Evolutionary conservation across 2,888 invertebrate genomes (phyloP), one percentile per base, ranked within the genome.

Genomic region (Aplocera efformata): DNA sequence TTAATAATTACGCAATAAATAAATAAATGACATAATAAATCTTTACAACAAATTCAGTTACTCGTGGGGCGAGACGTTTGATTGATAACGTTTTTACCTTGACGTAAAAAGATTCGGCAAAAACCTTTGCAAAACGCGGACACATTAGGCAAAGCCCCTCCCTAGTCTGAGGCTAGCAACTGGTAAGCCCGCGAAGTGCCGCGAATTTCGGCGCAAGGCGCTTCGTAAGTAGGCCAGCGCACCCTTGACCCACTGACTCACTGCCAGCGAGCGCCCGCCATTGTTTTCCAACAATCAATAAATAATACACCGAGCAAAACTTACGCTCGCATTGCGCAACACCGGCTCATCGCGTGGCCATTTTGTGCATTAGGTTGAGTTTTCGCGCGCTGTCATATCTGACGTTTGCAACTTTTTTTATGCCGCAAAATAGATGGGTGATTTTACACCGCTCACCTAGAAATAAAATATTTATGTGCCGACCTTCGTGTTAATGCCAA

Each of bases 261-360:
- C 80, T 86, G 82, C 77, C 84, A 76, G 78, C 77, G 67, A 71
- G 72, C 76, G 76, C 75, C 71, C 75, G 79, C 84, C 81, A 85
- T 86, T 85, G 85, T 86, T 84, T 83, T 83, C 80, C 79, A 83
- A 85, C 85, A 84, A 86, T 86, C 85, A 85, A 86, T 86, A 86
- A 83, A 82, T 83, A 86, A 82, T 84, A 83, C 78, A 75, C 76
- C 63, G 72, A 70, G 74, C 72, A 71, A 79, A 79, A 79, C 77
- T 72, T 73, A 71, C 75, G 66, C 61, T 74, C 63, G 70, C 71
- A 70, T 79, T 84, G 77, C 83, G 80, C 76, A 83, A 84, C 69
- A 57, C 48, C 51, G 58, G 53, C 72, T 72, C 78, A 77, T 79
- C 81, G 65, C 53, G 46, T 45, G 57, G 60, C 58, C 69, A 64